Evolutionary conservation across 2,888 invertebrate species (phyloP), one percentile per base, ranked within the genome.

Genomic region (Eilema depressum): DNA sequence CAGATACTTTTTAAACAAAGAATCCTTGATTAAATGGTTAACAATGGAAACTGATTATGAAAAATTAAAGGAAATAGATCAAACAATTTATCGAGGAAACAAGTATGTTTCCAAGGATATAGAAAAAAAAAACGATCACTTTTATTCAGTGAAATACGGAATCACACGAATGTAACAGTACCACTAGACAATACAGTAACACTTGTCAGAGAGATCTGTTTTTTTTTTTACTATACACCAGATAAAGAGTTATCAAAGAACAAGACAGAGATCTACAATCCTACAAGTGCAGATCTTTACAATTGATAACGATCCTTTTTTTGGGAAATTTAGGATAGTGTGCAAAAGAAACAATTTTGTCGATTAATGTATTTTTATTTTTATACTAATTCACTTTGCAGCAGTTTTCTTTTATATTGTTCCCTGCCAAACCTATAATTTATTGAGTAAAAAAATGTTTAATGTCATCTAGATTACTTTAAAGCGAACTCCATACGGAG

Each of bases 281-380:
- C 33, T 62, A 8, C 23, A 63, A 8, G 63, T 41, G 25, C 10
- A 17, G 8, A 25, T 25, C 37, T 25, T 17, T 12, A 63, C 11
- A 26, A 63, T 41, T 25, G n/a, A 53, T n/a, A 26, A 59, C 26
- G 17, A 8, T 25, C 10, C 25, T 37, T 23, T 11, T 20, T 47
- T 53, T 11, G 28, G 80, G 66, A 65, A 60, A 63, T 56, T 68
- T 64, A 60, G 79, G 81, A 67, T 62, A 33, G 69, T 74, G 47
- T 60, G 69, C 61, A 80, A 80, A 80, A 72, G 70, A 80, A 82
- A 80, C 83, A 82, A 80, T 69, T 74, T 56, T 4, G 41, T 56
- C 26, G 20, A 63, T 14, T n/a, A n/a, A n/a, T 53, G 26, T 66
- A 33, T 69, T 59, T 63, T 41, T 63, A 67, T 71, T 57, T 66